Evolutionary conservation across 53 echinoderm and acorn worm genomes (phyloP).

Genomic region (Pentamera pediparva): DNA sequence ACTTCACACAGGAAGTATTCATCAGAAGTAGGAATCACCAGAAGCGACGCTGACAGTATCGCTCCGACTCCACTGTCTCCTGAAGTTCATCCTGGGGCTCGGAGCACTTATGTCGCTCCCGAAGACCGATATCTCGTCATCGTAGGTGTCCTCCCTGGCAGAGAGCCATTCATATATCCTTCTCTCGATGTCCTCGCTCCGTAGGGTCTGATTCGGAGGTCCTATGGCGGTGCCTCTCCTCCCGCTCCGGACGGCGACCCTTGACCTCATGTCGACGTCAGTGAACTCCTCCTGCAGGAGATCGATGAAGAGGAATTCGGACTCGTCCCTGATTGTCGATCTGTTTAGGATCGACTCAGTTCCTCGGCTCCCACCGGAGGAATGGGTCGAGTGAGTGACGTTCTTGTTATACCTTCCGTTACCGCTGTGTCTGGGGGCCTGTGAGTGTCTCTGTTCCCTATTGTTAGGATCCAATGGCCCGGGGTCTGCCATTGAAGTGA

Average conservation of each 20-base stretch:
- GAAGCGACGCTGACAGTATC: slow-evolving; percentile 3
- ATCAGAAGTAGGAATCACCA: slow-evolving; percentile 23
- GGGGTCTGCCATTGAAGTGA: no score
- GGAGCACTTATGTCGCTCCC: neutral
- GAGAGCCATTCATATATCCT: slow-evolving; percentile 86
- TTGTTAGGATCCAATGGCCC: neutral
- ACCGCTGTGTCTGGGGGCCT: neutral
- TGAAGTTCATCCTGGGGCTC: neutral
- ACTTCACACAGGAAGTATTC: no score
- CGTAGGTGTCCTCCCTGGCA: slow-evolving; percentile 34
- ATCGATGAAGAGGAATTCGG: slow-evolving; percentile 80
- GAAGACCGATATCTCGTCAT: slow-evolving; percentile 14
- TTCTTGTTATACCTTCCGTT: neutral
- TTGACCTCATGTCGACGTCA: slow-evolving; percentile 30
- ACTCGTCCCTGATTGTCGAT: slow-evolving; percentile 33
- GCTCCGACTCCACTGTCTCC: neutral
- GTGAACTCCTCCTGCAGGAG: slow-evolving; percentile 90
- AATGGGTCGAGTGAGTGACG: neutral
- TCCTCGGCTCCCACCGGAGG: neutral
- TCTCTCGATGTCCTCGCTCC: slow-evolving; percentile 83
- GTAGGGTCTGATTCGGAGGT: slow-evolving; percentile 73
- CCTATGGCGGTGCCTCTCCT: slow-evolving; percentile 13
- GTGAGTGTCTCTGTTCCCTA: neutral
- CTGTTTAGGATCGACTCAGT: neutral
- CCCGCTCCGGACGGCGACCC: slow-evolving; percentile 8